These are phyloP conservation scores for Elephas maximus DNA, from an alignment of 2,113 vertebrate genomes.

Conservation along the genomic window DNA sequence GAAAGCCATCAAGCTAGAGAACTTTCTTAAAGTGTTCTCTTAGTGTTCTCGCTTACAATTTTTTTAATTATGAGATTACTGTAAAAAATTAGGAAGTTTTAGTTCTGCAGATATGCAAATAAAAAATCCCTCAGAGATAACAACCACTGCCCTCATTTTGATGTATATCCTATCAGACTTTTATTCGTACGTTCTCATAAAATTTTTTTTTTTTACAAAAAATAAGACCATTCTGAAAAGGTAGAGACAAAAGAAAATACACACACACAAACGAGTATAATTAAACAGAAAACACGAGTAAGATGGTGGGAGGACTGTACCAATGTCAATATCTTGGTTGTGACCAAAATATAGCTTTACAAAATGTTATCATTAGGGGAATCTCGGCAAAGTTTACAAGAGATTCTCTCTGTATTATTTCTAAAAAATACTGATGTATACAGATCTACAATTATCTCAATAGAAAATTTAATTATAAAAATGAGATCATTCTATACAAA, in stretches of 20 bases:
- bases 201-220: background rate
- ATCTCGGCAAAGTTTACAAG: background rate
- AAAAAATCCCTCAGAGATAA: background rate
- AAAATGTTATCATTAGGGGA: background rate
- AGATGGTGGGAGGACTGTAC: background rate
- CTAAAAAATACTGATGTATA: background rate
- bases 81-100: slow-evolving; percentile 21
- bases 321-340: background rate
- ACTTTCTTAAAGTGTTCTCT: background rate
- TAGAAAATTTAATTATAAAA: background rate
- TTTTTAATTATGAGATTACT: background rate
- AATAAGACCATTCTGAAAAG: background rate
- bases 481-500: background rate
- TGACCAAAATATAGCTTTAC: background rate
- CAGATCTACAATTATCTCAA: background rate
- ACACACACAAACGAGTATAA: background rate
- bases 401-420: background rate
- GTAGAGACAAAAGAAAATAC: background rate
- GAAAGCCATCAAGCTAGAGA: background rate
- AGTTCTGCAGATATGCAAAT: background rate
- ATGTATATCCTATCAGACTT: background rate
- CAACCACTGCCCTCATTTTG: background rate
- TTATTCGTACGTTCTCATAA: background rate
- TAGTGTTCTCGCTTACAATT: background rate
- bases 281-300: background rate